Evolutionary conservation across 2,797 vertebrate genomes (phyloP).

Genomic region (Rallus crepitans): DNA sequence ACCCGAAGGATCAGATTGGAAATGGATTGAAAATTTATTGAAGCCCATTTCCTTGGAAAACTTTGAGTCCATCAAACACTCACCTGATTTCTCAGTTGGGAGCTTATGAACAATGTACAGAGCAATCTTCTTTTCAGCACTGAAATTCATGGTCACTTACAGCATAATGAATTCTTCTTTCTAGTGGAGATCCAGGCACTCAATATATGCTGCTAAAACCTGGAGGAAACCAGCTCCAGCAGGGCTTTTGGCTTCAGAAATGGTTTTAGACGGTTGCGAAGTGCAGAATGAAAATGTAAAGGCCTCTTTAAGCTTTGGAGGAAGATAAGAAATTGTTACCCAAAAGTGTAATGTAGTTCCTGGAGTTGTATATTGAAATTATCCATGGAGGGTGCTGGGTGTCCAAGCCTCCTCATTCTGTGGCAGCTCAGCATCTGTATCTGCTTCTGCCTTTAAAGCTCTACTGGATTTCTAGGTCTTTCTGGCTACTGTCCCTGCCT

Average conservation of each 20-base stretch:
- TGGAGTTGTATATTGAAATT: background rate
- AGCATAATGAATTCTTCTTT: constrained; percentile 17
- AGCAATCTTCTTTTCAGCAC: background rate
- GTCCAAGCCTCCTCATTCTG: background rate
- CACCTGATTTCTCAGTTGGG: background rate
- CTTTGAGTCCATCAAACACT: background rate
- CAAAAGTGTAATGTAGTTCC: background rate
- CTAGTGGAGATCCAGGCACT: background rate
- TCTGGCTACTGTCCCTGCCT: background rate
- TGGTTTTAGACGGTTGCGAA: background rate
- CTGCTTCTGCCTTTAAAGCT: background rate
- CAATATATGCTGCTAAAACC: background rate
- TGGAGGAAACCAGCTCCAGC: background rate
- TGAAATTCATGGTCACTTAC: background rate
- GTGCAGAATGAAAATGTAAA: background rate
- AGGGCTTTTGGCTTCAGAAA: background rate
- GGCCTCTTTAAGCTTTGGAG: background rate
- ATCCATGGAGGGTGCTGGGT: background rate
- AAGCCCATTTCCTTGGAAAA: background rate
- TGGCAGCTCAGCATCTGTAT: background rate
- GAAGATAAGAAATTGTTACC: constrained; percentile 5
- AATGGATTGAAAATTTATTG: background rate
- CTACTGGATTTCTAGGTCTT: background rate
- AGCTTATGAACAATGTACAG: background rate
- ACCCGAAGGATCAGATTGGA: background rate